phyloP scores from a whole-genome alignment of 2,888 invertebrate species.

The Catocala fraxini region DNA sequence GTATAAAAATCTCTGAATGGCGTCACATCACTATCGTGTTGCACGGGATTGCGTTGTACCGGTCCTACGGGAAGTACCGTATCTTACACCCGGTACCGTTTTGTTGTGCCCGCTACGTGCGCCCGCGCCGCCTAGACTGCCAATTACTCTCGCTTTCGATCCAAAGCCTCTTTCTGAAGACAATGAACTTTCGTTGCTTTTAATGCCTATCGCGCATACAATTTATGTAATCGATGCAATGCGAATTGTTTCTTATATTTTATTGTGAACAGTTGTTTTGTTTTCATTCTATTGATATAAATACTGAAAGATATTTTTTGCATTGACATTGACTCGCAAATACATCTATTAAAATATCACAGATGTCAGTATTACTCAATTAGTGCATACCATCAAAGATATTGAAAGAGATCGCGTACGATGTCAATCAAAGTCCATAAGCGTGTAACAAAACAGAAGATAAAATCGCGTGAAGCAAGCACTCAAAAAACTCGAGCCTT shows the following conservation, averaged over 20 bases:
- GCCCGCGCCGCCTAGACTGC: conserved; percentile 55
- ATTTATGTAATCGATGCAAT: conserved; percentile 37
- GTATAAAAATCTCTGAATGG: neutral
- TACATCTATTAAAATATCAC: conserved; percentile 20
- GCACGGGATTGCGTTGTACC: conserved; percentile 45
- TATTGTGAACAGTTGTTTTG: neutral
- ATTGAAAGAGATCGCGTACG: conserved; percentile 28
- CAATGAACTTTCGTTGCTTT: conserved; percentile 69
- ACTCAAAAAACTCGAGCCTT: conserved; percentile 80
- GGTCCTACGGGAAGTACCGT: conserved; percentile 76
- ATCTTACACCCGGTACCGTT: conserved; percentile 76
- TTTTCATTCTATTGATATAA: conserved; percentile 1
- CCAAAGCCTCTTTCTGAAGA: conserved; percentile 67
- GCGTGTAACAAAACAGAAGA: conserved; percentile 58
- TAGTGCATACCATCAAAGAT: conserved; percentile 16
- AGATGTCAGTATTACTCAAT: conserved; percentile 29
- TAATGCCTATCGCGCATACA: conserved; percentile 47
- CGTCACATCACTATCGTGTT: conserved; percentile 45
- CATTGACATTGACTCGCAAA: neutral
- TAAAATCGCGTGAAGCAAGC: conserved; percentile 74
- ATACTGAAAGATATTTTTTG: neutral
- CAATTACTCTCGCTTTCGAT: conserved; percentile 82
- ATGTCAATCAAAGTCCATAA: conserved; percentile 59
- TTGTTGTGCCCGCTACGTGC: conserved; percentile 52
- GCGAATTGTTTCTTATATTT: conserved; percentile 28